Conservation (phyloP, 2,113 vertebrate genomes). For the Porphyrio hochstetteri region DNA sequence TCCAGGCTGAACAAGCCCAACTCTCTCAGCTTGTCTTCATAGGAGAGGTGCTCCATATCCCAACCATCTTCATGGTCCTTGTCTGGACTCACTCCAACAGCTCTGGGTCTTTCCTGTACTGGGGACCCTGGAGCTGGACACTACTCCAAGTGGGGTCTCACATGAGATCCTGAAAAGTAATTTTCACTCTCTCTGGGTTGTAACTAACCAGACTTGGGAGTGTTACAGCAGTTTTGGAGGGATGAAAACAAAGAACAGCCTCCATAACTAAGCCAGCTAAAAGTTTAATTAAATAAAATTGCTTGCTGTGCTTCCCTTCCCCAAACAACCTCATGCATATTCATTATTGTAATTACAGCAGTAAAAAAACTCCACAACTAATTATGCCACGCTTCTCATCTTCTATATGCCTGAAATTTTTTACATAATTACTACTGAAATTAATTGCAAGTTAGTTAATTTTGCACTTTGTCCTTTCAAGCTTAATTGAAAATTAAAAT, state of each 20-base stretch:
- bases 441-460: slow-evolving; percentile 82
- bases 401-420: slow-evolving; percentile 74
- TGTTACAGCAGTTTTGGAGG: slow-evolving; percentile 48
- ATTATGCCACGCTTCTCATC: slow-evolving; percentile 74
- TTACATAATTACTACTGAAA: slow-evolving; percentile 79
- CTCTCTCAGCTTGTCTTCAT: too few relatives aligned
- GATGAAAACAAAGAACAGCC: slow-evolving; percentile 63
- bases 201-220: slow-evolving; percentile 15
- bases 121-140: too few relatives aligned
- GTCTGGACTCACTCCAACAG: too few relatives aligned
- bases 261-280: slow-evolving; percentile 65
- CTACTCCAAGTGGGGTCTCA: too few relatives aligned
- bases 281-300: slow-evolving; percentile 81
- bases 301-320: slow-evolving; percentile 70
- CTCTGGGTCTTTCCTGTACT: too few relatives aligned
- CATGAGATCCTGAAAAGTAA: background rate
- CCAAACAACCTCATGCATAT: slow-evolving; percentile 79
- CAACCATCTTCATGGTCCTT: too few relatives aligned
- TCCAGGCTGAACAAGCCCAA: too few relatives aligned
- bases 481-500: slow-evolving; percentile 75
- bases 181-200: background rate
- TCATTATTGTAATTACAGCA: slow-evolving; percentile 78
- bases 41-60: too few relatives aligned
- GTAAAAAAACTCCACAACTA: slow-evolving; percentile 70
- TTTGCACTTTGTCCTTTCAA: slow-evolving; percentile 75